phyloP scores from a whole-genome alignment of 2,888 invertebrate genomes.

The Bibio marci region DNA sequence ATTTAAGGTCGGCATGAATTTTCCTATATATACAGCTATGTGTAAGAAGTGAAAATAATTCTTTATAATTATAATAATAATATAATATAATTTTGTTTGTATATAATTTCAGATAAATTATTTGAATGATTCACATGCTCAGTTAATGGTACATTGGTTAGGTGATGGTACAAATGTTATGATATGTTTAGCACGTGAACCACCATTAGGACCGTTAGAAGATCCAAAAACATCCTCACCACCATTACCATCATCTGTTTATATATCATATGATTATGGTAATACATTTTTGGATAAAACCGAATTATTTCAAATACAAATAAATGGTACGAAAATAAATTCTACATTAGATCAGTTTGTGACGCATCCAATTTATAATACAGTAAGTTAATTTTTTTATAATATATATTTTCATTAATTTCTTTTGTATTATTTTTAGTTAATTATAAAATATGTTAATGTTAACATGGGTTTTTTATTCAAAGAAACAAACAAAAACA shows the following conservation, averaged over 20 bases:
- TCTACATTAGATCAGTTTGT: constrained; percentile 70
- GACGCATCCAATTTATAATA: constrained; percentile 63
- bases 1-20: no score
- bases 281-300: constrained; percentile 60
- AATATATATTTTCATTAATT: no score
- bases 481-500: no score
- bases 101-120: constrained; percentile 58
- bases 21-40: no score
- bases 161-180: constrained; percentile 76
- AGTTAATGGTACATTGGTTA: constrained; percentile 85
- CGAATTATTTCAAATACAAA: constrained; percentile 40
- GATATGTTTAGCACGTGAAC: constrained; percentile 68
- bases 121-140: constrained; percentile 73
- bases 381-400: constrained; percentile 40
- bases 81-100: no score
- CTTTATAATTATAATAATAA: no score
- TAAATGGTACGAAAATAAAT: constrained; percentile 34
- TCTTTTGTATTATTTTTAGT: background rate
- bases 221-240: constrained; percentile 32
- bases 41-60: no score
- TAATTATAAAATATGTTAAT: background rate
- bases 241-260: constrained; percentile 49
- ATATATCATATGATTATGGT: constrained; percentile 78
- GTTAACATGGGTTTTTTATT: background rate
- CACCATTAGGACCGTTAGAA: constrained; percentile 28